These are phyloP conservation scores for Eristalis tenax DNA, from an alignment of 2,888 invertebrate genomes.

Conservation along the genomic window DNA sequence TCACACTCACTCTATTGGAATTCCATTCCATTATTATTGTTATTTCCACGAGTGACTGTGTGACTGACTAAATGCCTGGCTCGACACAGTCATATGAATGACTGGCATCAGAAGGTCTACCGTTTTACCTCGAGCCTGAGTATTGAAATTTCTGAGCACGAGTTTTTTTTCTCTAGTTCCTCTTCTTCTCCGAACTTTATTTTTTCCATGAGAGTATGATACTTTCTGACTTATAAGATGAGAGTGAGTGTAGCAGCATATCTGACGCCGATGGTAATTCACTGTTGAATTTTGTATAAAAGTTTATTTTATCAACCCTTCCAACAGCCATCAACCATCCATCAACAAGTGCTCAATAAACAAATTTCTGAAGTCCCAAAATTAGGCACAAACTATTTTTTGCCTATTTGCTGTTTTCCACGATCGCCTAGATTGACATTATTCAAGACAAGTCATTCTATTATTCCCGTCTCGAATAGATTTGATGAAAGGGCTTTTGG, in stretches of 20 bases:
- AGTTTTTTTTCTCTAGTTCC: constrained; percentile 7
- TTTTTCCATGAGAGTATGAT: constrained; percentile 50
- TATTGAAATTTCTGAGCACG: constrained; percentile 52
- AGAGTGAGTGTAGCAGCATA: background rate
- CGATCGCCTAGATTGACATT: no score
- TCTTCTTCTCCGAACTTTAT: constrained; percentile 5
- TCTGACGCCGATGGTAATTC: constrained; percentile 49
- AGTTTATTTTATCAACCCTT: background rate
- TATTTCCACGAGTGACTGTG: constrained; percentile 38
- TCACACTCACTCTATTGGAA: constrained; percentile 55
- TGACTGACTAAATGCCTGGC: constrained; percentile 44
- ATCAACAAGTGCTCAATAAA: constrained; percentile 46
- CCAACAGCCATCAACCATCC: constrained; percentile 45
- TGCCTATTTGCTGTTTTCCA: no score
- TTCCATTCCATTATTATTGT: constrained; percentile 59
- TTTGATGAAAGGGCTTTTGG: constrained; percentile 37
- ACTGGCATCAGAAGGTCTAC: constrained; percentile 68
- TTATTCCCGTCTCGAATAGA: background rate
- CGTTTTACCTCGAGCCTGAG: constrained; percentile 57
- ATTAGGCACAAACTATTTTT: no score
- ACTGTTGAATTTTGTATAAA: background rate
- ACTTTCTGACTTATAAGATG: constrained; percentile 56
- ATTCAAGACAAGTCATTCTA: background rate
- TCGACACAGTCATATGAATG: constrained; percentile 42
- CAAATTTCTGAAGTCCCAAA: background rate